Percentiles rank a stretch among this genome's conserved stretches.
These are phyloP conservation scores for Agelaius phoeniceus DNA, from an alignment of 2,113 vertebrate genomes.

Conservation along the genomic window DNA sequence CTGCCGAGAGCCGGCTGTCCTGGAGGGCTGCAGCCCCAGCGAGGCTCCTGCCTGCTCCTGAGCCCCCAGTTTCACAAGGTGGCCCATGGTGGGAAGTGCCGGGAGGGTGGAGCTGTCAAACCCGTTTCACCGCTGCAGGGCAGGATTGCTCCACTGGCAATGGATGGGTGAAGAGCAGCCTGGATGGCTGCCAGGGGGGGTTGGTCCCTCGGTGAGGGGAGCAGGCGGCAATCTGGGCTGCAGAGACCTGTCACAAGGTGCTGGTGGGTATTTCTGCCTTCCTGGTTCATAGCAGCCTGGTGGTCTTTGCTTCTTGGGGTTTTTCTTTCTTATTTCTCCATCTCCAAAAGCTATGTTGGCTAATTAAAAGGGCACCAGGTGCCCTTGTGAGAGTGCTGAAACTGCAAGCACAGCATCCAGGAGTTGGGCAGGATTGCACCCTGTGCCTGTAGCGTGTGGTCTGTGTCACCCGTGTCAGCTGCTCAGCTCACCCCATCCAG, in stretches of 20 bases:
- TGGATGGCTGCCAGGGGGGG: neutral
- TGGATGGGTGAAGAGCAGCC: neutral
- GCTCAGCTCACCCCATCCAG: neutral
- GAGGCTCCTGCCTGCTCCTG: neutral
- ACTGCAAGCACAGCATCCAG: neutral
- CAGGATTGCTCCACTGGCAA: neutral
- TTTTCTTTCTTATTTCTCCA: neutral
- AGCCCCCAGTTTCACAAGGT: neutral
- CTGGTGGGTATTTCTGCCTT: neutral
- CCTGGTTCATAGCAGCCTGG: neutral
- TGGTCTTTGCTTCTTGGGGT: neutral
- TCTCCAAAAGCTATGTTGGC: neutral
- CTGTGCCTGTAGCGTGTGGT: rapidly evolving
- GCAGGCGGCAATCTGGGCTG: neutral
- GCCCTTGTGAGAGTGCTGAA: neutral
- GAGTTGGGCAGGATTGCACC: neutral
- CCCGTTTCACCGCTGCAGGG: neutral
- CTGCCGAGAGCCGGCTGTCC: neutral
- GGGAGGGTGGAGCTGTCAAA: neutral
- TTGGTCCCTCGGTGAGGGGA: neutral
- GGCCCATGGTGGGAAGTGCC: neutral
- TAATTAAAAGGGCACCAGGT: neutral
- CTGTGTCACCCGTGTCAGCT: rapidly evolving
- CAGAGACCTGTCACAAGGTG: neutral
- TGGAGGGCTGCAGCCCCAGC: neutral